Conservation (phyloP, 2,113 vertebrate species). For the Dermatemys mawii region DNA sequence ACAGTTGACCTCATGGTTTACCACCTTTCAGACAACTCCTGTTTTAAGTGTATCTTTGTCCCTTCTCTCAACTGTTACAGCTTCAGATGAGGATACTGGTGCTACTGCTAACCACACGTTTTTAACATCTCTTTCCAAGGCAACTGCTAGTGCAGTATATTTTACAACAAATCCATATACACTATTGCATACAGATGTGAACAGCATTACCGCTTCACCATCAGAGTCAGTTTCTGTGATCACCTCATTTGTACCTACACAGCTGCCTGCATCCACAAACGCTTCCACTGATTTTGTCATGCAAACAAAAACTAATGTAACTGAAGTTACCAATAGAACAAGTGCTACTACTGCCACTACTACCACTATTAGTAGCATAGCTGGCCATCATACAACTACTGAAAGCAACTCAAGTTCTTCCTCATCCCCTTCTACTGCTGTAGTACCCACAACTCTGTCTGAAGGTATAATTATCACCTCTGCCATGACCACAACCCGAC, state of each 20-base stretch:
- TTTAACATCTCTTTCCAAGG: constrained; percentile 51
- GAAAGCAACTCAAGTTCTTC: background rate
- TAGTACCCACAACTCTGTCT: background rate
- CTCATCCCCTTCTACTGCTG: background rate
- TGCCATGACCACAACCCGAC: constrained; percentile 73
- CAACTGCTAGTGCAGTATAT: background rate
- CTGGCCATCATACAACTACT: background rate
- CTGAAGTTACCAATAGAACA: background rate
- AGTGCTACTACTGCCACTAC: background rate
- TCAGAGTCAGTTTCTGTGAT: background rate
- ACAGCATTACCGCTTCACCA: background rate
- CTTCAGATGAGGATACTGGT: constrained; percentile 25
- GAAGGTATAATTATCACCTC: constrained; percentile 50
- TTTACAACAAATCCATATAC: background rate
- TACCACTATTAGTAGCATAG: background rate
- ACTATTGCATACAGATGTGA: background rate
- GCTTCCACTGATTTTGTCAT: constrained; percentile 48
- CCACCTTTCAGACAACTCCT: constrained; percentile 42
- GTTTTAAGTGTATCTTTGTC: constrained; percentile 32
- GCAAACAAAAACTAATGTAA: constrained; percentile 39
- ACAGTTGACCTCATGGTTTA: constrained; percentile 42
- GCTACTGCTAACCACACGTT: background rate
- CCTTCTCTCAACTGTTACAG: background rate
- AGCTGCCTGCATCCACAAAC: background rate
- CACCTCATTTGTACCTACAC: constrained; percentile 25